Evolutionary conservation across 1,140 invertebrate species (phyloP), one percentile per base, ranked within the genome.

Genomic region (Pygmarrhopalites habei): DNA sequence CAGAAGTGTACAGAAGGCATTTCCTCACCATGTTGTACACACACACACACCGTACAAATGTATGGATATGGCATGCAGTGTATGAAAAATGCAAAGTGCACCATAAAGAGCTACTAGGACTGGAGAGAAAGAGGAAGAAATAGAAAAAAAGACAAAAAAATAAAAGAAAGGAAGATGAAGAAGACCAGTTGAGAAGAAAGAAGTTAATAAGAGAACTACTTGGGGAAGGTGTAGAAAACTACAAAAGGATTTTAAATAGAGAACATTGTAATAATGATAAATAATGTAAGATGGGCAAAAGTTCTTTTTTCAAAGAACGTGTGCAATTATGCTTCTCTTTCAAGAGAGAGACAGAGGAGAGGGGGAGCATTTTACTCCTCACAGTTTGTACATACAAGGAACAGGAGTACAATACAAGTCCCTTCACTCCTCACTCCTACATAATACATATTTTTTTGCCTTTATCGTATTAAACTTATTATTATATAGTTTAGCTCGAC

Each of bases 221-320:
- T 39, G 7, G 35, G 10, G 17, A 39, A 39, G 35, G 35, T 39
- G 35, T 39, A 49, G 46, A 14, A 23, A 49, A 5, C 7, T 7
- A 12, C 12, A 23, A 49, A 23, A 21, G 46, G 23, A 7, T 14
- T 49, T 49, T 14, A 49, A 17, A 39, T 39, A 21, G 14, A 23
- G 46, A 49, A 19, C 23, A 14, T 21, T 49, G 7, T 49, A 49
- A 49, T 49, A 49, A 49, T 49, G 46, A 14, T 49, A 49, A 49
- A 49, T 49, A 49, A 49, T 49, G 46, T 10, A 12, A 23, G 7
- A 21, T 49, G 19, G 19, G 46, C 46, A 49, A 49, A 49, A 49
- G 46, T 49, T 12, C 7, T 19, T 49, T 49, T 12, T 21, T 49
- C 19, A 49, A 49, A 49, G 46, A 49, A 49, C 46, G 46, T 49